Base-by-base conservation (phyloP, 2,113 vertebrate genomes). In the Crotalus tigris region DNA sequence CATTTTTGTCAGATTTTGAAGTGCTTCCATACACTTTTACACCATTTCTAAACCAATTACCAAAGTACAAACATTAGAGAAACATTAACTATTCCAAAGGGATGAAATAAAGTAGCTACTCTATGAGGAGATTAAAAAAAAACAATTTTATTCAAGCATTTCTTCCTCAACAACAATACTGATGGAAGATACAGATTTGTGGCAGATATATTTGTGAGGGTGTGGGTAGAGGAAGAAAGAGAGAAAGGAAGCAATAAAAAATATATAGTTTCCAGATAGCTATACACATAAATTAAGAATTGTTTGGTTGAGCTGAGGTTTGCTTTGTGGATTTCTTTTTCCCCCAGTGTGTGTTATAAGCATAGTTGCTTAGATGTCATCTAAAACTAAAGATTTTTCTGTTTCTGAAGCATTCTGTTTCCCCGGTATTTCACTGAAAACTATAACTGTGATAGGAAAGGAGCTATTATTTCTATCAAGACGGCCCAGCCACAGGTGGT, bases 391-490 rank as follows among this genome's bases (percentile, higher is more conserved):
- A 90, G 44, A 85, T 39, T 6, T 51, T 90, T 81, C 53, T 85
- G 54, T 3, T 23, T 92, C 53, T 92, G 87, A 90, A 92, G 54
- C 46, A 92, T 12, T 24, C 86, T 89, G 8, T 88, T 53, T 46
- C 29, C 69, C 26, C 46, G 29, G 54, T 93, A 54, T 59, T 90
- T 92, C 75, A 59, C 33, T 89, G 39, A 58, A 85, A 85, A 92
- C 17, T 46, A 26, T 85, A 85, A 93, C 92, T 85, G 54, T 57
- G 15, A 59, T 46, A 85, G 87, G 29, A 93, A 90, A 90, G 75
- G 75, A 59, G 58, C 69, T 85, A 85, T 90, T 93, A 93, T 93
- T 15, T 59, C n/a, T 90, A 55, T 90, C 88, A 93, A 90, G 88
- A 93, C 44, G 54, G 15, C 69, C 39, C 39, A 53, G 69, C 26